These are phyloP conservation scores for Machaerirhynchus nigripectus DNA, from an alignment of 2,113 vertebrate genomes.

Conservation along the genomic window DNA sequence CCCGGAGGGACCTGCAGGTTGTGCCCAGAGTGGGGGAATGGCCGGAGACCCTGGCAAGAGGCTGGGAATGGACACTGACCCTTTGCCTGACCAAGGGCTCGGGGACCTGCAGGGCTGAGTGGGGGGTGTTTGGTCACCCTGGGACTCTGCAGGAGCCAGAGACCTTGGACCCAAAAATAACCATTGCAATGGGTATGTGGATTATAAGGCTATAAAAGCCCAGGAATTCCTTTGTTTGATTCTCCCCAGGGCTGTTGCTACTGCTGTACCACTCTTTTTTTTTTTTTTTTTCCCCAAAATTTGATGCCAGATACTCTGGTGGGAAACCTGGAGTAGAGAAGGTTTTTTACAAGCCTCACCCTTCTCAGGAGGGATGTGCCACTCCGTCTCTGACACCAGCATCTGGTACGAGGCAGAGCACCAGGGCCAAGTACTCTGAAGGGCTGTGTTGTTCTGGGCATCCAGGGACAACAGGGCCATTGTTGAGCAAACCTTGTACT, in stretches of 20 bases:
- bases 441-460: constrained; percentile 33
- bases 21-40: not conserved
- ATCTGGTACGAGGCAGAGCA: constrained; percentile 12
- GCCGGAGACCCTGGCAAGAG: rapidly evolving
- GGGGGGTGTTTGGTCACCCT: not conserved
- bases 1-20: not conserved
- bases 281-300: not conserved
- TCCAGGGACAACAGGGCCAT: constrained; percentile 5
- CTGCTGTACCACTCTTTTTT: not conserved
- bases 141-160: not conserved
- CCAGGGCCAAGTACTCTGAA: not conserved
- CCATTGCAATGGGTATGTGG: not conserved
- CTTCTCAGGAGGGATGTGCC: not conserved
- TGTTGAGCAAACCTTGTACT: constrained; percentile 46
- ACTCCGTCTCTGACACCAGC: constrained; percentile 4
- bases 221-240: not conserved
- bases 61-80: not conserved
- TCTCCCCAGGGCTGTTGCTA: not conserved
- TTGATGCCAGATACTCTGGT: not conserved
- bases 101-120: not conserved
- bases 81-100: not conserved
- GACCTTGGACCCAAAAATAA: not conserved
- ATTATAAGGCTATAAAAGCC: not conserved
- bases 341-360: not conserved
- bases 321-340: not conserved